Conservation (phyloP, 30 jellyfish, hydroid and myxozoan species). For the Mastigias papua region DNA sequence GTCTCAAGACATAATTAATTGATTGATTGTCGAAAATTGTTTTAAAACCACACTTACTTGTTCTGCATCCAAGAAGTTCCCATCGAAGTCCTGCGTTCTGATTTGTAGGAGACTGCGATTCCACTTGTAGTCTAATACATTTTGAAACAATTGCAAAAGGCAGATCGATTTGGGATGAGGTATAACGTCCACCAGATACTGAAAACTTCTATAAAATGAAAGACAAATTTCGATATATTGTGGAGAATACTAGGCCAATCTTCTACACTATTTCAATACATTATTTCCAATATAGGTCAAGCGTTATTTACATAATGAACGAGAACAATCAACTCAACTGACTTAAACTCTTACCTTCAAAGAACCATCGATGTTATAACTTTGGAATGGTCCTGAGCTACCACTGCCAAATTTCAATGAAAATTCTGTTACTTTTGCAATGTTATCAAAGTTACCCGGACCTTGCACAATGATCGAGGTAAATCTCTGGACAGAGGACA, state of each 20-base stretch:
- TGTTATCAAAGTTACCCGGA: constrained; percentile 30
- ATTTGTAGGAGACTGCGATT: constrained; percentile 20
- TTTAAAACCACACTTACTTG: constrained; percentile 15
- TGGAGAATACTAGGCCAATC: too few relatives aligned
- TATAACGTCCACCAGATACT: constrained; percentile 38
- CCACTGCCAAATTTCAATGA: constrained; percentile 12
- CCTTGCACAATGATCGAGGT: constrained; percentile 66
- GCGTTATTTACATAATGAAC: too few relatives aligned
- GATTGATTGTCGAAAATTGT: too few relatives aligned
- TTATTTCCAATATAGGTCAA: too few relatives aligned
- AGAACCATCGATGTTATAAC: constrained; percentile 18
- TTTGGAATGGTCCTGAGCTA: constrained; percentile 4
- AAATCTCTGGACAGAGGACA: constrained; percentile 5
- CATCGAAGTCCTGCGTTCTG: constrained; percentile 63
- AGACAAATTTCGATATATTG: background rate
- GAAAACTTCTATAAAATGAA: background rate
- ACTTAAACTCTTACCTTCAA: constrained; percentile 62
- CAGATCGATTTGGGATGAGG: constrained; percentile 45
- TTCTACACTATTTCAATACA: too few relatives aligned
- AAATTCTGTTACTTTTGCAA: constrained; percentile 54
- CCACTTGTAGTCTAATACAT: constrained; percentile 67
- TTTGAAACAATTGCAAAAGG: constrained; percentile 60
- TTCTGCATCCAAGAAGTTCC: constrained; percentile 76
- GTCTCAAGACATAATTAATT: too few relatives aligned
- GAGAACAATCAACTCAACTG: too few relatives aligned